Base-by-base conservation (phyloP, 1,140 invertebrate genomes). In the Meloidogyne exigua region DNA sequence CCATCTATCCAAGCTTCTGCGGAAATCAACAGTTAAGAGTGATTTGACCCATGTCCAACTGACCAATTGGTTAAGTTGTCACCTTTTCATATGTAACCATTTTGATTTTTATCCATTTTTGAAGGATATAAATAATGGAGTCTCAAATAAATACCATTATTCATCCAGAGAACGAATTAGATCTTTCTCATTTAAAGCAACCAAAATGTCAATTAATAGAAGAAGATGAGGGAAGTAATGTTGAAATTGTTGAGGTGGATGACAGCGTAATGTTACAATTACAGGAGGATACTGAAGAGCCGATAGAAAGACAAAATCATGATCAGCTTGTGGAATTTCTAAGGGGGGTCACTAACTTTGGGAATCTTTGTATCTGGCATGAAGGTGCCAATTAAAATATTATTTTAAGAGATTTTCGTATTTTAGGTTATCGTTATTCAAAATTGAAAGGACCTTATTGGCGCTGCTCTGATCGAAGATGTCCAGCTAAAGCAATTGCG, bases 391-490 rank as follows among this genome's bases (percentile, higher is more conserved):
- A 57, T 57, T n/a, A 57, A 49, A n/a, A n/a, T 57, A 39, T 57
- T n/a, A n/a, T n/a, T 57, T 57, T n/a, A 1, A n/a, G 5, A 57
- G 4, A 57, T n/a, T 5, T n/a, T 57, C 13, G n/a, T 66, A 2
- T 32, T 66, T 26, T 32, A 32, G 42, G 69, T 23, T 63, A 44
- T 21, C 5, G 69, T 5, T 57, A 57, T 57, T 57, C 49, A n/a
- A 57, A 57, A 57, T 18, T 57, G 18, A 23, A 28, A 44, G 18
- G 65, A 18, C 32, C 25, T 32, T 32, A 32, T 44, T 49, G 32
- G 69, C 18, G 42, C 23, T 71, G 69, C 42, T 71, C 23, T 12
- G 32, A 49, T 62, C 26, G 69, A 71, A 18, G 18, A 57, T 57
- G 49, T 57, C 49, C 49, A 57, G 49, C 49, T 7, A 57, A 57